These are phyloP conservation scores for Dolomedes plantarius DNA, from an alignment of 2,888 invertebrate genomes.

Conservation along the genomic window DNA sequence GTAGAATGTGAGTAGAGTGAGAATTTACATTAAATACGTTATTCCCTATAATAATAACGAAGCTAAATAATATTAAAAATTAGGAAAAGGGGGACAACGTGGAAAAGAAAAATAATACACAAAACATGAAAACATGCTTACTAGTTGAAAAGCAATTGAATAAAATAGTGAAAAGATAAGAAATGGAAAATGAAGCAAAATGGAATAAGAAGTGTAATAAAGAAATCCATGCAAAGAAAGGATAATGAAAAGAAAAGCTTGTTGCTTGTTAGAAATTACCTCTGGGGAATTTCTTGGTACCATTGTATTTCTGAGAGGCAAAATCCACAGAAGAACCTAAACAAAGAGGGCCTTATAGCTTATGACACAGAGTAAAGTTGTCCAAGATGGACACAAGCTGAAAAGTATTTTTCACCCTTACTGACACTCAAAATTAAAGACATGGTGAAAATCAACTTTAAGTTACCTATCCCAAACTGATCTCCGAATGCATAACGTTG, in stretches of 20 bases:
- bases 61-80: too few species aligned
- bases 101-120: not conserved
- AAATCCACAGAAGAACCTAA: constrained; percentile 72
- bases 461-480: too few species aligned
- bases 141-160: constrained; percentile 47
- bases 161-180: constrained; percentile 38
- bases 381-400: not conserved
- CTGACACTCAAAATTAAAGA: not conserved
- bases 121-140: constrained; percentile 51
- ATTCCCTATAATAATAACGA: too few species aligned
- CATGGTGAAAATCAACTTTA: too few species aligned
- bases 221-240: constrained; percentile 56
- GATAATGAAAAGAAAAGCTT: constrained; percentile 34
- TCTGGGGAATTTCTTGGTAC: constrained; percentile 72
- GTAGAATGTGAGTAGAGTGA: not conserved
- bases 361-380: constrained; percentile 23
- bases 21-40: not conserved
- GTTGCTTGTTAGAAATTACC: constrained; percentile 62
- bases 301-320: constrained; percentile 70
- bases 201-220: constrained; percentile 32
- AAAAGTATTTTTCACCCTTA: not conserved
- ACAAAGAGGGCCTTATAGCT: constrained; percentile 62
- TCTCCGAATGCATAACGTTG: too few species aligned
- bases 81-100: not conserved
- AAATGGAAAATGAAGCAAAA: constrained; percentile 39